Percentiles rank a stretch among this genome's conserved stretches.
These are phyloP conservation scores for Vidua macroura DNA, from an alignment of 2,113 vertebrate species.

Conservation along the genomic window DNA sequence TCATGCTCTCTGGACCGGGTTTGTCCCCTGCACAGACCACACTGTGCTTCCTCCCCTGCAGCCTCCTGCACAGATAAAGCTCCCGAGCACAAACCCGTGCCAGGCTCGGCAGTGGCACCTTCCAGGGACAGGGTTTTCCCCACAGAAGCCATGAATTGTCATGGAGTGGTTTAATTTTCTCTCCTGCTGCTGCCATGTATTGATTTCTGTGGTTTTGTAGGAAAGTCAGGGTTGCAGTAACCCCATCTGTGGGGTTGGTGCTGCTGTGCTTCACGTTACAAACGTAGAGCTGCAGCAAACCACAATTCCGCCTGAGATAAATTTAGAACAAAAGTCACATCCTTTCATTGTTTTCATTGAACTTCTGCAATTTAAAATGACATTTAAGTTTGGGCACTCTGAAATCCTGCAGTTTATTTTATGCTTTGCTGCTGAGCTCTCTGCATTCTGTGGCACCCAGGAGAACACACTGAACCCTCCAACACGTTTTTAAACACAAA, in stretches of 20 bases:
- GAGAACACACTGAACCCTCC: neutral
- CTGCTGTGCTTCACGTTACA: neutral
- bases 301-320: conserved; percentile 30
- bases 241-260: neutral
- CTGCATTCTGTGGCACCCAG: neutral
- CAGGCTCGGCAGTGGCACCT: neutral
- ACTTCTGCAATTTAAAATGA: conserved; percentile 29
- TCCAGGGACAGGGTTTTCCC: neutral
- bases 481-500: neutral
- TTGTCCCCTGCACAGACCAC: neutral
- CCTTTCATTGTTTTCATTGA: conserved; percentile 63
- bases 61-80: neutral
- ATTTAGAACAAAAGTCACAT: conserved; percentile 63
- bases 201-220: neutral
- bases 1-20: neutral
- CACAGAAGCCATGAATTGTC: neutral
- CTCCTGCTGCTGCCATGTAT: neutral
- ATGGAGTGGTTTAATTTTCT: neutral
- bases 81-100: neutral
- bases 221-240: neutral
- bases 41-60: conserved; percentile 13
- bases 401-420: conserved; percentile 9
- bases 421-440: neutral
- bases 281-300: conserved; percentile 20
- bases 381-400: conserved; percentile 20